These are phyloP conservation scores for Cyanoramphus novaezelandiae DNA, from an alignment of 2,113 vertebrate genomes.

Conservation along the genomic window DNA sequence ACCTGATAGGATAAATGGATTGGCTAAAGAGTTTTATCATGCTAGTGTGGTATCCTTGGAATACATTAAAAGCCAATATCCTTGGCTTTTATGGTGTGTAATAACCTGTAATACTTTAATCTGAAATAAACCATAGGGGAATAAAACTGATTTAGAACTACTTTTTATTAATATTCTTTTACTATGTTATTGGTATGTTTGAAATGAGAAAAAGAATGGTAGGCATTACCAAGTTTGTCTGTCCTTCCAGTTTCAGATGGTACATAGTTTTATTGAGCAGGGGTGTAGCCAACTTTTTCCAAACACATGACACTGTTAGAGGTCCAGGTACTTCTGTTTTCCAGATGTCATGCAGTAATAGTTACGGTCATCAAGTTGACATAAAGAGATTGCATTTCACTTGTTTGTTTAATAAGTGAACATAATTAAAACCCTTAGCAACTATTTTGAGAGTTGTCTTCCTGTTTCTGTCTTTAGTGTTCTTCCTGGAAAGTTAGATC, in stretches of 20 bases:
- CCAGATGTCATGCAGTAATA: not conserved
- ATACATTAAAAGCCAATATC: not conserved
- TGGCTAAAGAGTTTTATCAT: not conserved
- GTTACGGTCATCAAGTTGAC: not conserved
- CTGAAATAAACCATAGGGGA: not conserved
- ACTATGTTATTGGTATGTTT: not conserved
- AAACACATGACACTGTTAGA: not conserved
- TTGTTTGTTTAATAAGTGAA: not conserved
- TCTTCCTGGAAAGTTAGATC: not conserved
- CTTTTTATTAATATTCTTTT: not conserved
- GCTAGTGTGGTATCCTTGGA: not conserved
- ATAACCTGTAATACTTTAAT: not conserved
- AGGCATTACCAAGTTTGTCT: not conserved
- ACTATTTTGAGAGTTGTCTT: not conserved
- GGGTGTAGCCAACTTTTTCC: not conserved
- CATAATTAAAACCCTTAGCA: not conserved
- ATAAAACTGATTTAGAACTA: not conserved
- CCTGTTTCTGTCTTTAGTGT: accelerated
- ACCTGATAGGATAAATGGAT: not conserved
- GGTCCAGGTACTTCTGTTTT: not conserved
- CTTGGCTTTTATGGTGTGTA: not conserved
- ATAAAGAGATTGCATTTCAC: not conserved
- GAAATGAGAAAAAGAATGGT: not conserved
- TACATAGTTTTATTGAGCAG: not conserved
- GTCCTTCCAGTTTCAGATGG: not conserved